Evolutionary conservation across 2,113 vertebrate genomes (phyloP).

Genomic region (Dendropsophus ebraccatus): DNA sequence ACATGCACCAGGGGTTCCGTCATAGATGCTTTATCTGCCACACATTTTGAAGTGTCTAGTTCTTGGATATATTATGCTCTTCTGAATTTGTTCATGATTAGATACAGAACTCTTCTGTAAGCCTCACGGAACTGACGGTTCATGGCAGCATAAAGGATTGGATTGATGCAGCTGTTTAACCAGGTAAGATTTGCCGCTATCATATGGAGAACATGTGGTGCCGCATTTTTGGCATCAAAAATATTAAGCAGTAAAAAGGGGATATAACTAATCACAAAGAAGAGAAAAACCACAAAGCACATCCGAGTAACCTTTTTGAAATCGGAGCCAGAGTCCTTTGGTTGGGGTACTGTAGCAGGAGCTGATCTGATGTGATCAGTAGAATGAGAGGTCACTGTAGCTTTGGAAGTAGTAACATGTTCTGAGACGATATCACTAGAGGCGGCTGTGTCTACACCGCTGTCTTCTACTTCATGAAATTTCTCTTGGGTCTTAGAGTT

Average conservation of each 20-base stretch:
- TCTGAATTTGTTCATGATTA: conserved; percentile 59
- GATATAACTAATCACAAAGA: conserved; percentile 79
- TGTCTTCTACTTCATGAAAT: conserved; percentile 70
- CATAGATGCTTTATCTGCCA: too few relatives aligned
- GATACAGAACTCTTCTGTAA: conserved; percentile 73
- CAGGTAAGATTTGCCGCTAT: conserved; percentile 86
- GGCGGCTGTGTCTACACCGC: conserved; percentile 70
- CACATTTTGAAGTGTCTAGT: too few relatives aligned
- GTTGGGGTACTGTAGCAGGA: conserved; percentile 19
- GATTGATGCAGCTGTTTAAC: conserved; percentile 89
- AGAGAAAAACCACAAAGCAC: conserved; percentile 85
- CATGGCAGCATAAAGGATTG: conserved; percentile 84
- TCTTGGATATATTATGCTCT: not conserved
- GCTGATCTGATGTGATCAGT: conserved; percentile 14
- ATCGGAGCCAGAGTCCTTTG: conserved; percentile 74
- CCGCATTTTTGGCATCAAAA: conserved; percentile 70
- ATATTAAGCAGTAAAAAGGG: conserved; percentile 85
- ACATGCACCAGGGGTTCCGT: too few relatives aligned
- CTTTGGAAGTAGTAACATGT: conserved; percentile 60
- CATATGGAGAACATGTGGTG: conserved; percentile 81
- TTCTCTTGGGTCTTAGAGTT: conserved; percentile 43
- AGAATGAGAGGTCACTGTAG: conserved; percentile 16
- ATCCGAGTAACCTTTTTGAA: conserved; percentile 82
- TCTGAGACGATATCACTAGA: conserved; percentile 70
- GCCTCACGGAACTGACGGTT: conserved; percentile 84